phyloP scores from a whole-genome alignment of 2,888 invertebrate genomes.

The Diloba caeruleocephala region DNA sequence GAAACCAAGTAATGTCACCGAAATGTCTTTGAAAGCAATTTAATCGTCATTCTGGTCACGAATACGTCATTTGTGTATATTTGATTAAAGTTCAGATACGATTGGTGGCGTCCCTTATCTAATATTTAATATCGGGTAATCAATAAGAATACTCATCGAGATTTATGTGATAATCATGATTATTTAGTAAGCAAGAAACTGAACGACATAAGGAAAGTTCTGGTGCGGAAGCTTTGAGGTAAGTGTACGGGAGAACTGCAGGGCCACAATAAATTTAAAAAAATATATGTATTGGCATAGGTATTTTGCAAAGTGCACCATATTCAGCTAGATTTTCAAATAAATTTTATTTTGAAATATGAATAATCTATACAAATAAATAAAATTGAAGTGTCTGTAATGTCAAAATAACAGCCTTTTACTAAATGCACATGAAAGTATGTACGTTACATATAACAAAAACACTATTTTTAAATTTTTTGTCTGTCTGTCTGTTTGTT shows the following conservation, averaged over 20 bases:
- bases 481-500: too few relatives aligned
- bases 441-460: too few relatives aligned
- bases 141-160: conserved; percentile 57
- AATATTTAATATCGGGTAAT: conserved; percentile 55
- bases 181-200: conserved; percentile 70
- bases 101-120: conserved; percentile 21
- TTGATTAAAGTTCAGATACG: conserved; percentile 7
- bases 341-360: too few relatives aligned
- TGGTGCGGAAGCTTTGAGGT: conserved; percentile 51
- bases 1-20: conserved; percentile 4
- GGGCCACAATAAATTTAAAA: too few relatives aligned
- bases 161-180: conserved; percentile 65
- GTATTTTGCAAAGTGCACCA: too few relatives aligned
- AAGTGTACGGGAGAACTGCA: conserved; percentile 33
- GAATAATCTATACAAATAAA: too few relatives aligned
- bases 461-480: too few relatives aligned
- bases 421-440: too few relatives aligned
- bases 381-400: too few relatives aligned
- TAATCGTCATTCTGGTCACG: conserved; percentile 18
- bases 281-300: too few relatives aligned
- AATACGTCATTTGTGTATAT: conserved; percentile 17
- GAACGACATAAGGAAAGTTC: conserved; percentile 64
- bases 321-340: too few relatives aligned
- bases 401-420: too few relatives aligned
- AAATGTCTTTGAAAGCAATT: conserved; percentile 11